Base-by-base conservation (phyloP, 1,140 invertebrate species). In the Belonocnema kinseyi region DNA sequence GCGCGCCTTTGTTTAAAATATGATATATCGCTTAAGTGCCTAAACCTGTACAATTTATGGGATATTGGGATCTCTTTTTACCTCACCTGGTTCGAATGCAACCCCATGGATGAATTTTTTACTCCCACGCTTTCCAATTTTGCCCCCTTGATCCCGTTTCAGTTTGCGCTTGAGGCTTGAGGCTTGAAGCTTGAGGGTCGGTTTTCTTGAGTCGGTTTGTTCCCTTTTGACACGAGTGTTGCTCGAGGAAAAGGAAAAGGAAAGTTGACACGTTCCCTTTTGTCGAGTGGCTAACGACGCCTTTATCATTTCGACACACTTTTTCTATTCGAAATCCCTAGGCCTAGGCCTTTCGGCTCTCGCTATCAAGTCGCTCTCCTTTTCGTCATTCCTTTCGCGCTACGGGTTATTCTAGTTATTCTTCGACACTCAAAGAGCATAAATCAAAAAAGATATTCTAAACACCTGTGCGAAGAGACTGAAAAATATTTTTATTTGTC, bases 21-120 rank as follows among this genome's bases (percentile, higher is more conserved):
- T 90, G 89, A 90, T 90, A 87, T 90, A 90, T 89, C 81, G 88
- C 85, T 89, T 88, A 88, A 90, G 89, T 88, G 89, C 79, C 84
- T 80, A 81, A 85, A 88, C 78, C 78, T 85, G 80, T 82, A 88
- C 82, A 86, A 90, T 90, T 90, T 90, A 90, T 89, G 88, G 82
- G 73, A 73, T 79, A 78, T 72, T 53, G 58, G 76, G 73, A 71
- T 76, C 40, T 89, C 73, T 81, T 61, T 17, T 72, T 78, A 66
- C 46, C 56, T 82, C 75, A 70, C 53, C 26, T 82, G 40, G 40
- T 46, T 46, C 74, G 77, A 76, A 77, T 46, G 52, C 50, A 71
- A 33, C 50, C 77, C 21, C 66, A 71, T 66, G 54, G 53, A 46
- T 53, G 52, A 58, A 53, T 56, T 75, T 75, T 52, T 51, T 77